phyloP scores from a whole-genome alignment of 2,888 invertebrate species.

The Carterocephalus palaemon region DNA sequence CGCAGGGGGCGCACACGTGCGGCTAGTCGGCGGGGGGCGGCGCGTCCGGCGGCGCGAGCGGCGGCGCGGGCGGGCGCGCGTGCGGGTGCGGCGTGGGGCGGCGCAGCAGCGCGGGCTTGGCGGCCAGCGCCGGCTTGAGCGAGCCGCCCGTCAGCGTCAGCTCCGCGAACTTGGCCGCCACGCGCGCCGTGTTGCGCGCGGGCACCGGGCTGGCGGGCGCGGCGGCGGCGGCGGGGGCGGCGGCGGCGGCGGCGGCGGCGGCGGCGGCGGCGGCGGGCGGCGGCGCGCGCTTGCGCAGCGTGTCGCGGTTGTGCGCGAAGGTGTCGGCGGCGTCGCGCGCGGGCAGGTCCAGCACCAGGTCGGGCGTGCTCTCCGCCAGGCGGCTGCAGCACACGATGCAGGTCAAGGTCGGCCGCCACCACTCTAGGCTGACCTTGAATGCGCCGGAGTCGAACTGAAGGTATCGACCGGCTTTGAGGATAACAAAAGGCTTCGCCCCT shows the following conservation, averaged over 20 bases:
- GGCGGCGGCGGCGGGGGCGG: constrained; percentile 24
- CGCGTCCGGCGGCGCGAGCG: constrained; percentile 14
- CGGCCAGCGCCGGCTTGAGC: constrained; percentile 86
- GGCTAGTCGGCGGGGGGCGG: too few relatives aligned
- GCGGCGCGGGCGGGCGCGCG: constrained; percentile 29
- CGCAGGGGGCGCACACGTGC: constrained; percentile 45
- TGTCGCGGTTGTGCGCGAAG: constrained; percentile 62
- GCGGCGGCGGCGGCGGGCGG: constrained; percentile 26
- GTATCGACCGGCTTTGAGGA: too few relatives aligned
- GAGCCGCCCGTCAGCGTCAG: constrained; percentile 81
- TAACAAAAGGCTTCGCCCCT: too few relatives aligned
- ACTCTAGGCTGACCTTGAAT: too few relatives aligned
- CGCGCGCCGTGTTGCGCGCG: constrained; percentile 80
- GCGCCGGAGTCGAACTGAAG: too few relatives aligned
- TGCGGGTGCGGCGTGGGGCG: constrained; percentile 59
- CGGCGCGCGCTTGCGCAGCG: constrained; percentile 53
- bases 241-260: constrained; percentile 11
- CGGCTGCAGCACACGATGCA: constrained; percentile 49
- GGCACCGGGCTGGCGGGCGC: constrained; percentile 53
- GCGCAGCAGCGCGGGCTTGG: constrained; percentile 87
- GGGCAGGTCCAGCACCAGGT: constrained; percentile 91
- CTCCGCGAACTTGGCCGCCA: constrained; percentile 82
- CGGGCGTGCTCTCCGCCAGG: constrained; percentile 81
- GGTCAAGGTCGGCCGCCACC: too few relatives aligned
- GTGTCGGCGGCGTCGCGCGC: constrained; percentile 66